Conservation (phyloP, 1,140 invertebrate genomes). For the Prorops nasuta region DNA sequence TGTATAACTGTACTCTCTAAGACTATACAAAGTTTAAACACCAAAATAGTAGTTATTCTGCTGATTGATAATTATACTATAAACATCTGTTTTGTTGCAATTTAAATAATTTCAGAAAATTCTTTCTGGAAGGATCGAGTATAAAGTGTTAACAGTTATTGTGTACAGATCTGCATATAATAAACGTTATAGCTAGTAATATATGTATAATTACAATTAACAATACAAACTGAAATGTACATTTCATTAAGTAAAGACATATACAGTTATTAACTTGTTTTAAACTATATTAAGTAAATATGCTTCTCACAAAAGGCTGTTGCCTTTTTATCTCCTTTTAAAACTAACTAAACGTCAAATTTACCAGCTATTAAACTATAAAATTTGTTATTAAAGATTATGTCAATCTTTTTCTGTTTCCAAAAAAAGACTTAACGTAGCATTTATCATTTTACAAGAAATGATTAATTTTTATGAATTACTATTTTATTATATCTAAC, state of each 20-base stretch:
- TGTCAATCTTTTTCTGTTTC: neutral
- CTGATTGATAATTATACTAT: too few species aligned
- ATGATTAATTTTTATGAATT: neutral
- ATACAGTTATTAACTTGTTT: slow-evolving; percentile 11
- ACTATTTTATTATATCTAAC: neutral
- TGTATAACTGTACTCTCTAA: too few species aligned
- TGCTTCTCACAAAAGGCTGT: slow-evolving; percentile 26
- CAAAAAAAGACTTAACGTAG: slow-evolving; percentile 13
- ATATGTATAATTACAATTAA: slow-evolving; percentile 24
- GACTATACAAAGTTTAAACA: too few species aligned
- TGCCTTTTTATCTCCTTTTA: slow-evolving; percentile 24
- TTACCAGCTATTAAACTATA: slow-evolving; percentile 9
- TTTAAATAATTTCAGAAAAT: too few species aligned
- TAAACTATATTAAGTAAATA: slow-evolving; percentile 24
- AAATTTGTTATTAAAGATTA: neutral
- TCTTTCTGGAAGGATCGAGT: too few species aligned
- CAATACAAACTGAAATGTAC: slow-evolving; percentile 31
- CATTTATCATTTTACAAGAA: slow-evolving; percentile 1
- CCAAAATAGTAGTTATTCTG: too few species aligned
- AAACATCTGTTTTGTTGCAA: too few species aligned
- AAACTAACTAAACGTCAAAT: slow-evolving; percentile 1
- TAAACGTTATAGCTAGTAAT: too few species aligned
- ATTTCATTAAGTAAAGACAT: slow-evolving; percentile 31
- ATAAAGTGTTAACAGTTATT: too few species aligned
- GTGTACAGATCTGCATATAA: too few species aligned